phyloP scores from a whole-genome alignment of 2,113 vertebrate species.

The Aramus guarauna region DNA sequence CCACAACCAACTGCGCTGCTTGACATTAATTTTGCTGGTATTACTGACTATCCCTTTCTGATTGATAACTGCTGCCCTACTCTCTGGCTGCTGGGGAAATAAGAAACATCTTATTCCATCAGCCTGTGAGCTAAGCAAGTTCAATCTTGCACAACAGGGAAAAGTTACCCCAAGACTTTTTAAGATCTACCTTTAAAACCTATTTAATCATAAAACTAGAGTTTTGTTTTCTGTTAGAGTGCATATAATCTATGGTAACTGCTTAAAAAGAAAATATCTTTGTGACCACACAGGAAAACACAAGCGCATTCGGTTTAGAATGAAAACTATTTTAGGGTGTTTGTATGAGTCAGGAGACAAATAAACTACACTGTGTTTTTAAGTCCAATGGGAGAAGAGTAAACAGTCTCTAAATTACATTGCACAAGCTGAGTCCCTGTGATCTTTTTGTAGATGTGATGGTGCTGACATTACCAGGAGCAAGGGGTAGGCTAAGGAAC shows the following conservation, averaged over 20 bases:
- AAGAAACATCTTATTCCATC: neutral
- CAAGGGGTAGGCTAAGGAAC: neutral
- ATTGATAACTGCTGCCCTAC: neutral
- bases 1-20: neutral
- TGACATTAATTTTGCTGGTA: neutral
- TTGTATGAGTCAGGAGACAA: neutral
- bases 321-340: neutral
- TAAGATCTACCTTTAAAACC: neutral
- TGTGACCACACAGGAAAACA: neutral
- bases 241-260: neutral
- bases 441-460: neutral
- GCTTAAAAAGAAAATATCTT: neutral
- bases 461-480: neutral
- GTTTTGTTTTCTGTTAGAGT: neutral
- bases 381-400: neutral
- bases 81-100: neutral
- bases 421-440: neutral
- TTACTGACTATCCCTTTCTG: neutral
- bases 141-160: neutral
- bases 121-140: neutral
- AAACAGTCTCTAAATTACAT: neutral
- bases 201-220: neutral
- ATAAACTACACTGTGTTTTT: neutral
- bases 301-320: neutral
- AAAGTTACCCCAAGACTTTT: neutral